phyloP scores from a whole-genome alignment of 2,797 vertebrate genomes.

The Danio aesculapii region DNA sequence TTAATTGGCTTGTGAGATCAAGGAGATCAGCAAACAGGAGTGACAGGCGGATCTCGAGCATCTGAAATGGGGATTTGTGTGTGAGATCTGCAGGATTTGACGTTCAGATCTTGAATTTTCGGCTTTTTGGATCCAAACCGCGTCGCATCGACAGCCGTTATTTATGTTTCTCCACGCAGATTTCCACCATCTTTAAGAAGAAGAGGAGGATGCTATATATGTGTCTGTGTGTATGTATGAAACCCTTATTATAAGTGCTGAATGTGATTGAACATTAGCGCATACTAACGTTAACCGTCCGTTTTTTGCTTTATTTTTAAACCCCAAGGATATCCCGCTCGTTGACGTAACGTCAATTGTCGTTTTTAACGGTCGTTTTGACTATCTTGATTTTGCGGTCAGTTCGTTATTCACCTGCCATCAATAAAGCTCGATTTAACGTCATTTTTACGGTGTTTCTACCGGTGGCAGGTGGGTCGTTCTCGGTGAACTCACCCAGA shows the following conservation, averaged over 20 bases:
- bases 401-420: too few relatives aligned
- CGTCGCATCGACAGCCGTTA: conserved; percentile 46
- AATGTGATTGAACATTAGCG: conserved; percentile 23
- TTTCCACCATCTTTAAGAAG: conserved; percentile 18
- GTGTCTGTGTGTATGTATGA: too few relatives aligned
- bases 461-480: conserved; percentile 51
- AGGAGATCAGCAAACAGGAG: conserved; percentile 3
- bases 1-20: conserved; percentile 35
- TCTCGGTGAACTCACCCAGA: conserved; percentile 37
- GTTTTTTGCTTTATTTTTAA: conserved; percentile 45
- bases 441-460: conserved; percentile 2
- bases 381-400: not conserved
- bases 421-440: not conserved
- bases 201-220: not conserved
- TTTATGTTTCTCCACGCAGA: conserved; percentile 36
- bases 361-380: not conserved
- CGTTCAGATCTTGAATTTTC: not conserved
- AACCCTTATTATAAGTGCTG: not conserved
- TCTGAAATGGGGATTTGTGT: conserved; percentile 18
- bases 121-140: not conserved
- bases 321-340: not conserved
- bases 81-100: conserved; percentile 11
- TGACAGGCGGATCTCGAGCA: conserved; percentile 15
- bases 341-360: not conserved
- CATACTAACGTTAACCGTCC: not conserved